Conservation (phyloP, 2,797 vertebrate species). For the Darevskia mixta region DNA sequence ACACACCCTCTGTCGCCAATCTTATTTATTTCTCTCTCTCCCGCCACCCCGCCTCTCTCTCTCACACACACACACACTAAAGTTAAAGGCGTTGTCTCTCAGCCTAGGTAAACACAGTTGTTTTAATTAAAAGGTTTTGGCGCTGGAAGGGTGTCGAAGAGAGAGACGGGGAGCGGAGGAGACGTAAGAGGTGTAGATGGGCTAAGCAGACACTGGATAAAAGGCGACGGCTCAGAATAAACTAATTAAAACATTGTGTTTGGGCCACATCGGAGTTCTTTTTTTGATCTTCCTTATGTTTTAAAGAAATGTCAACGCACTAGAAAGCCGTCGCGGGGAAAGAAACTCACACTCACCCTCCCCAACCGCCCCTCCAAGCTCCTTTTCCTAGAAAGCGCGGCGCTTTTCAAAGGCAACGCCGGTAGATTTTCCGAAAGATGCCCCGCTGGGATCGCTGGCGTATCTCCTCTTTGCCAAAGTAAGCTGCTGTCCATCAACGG, state of each 20-base stretch:
- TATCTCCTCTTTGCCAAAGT: constrained; percentile 98
- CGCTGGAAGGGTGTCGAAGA: neutral
- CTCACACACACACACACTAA: no score
- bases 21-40: no score
- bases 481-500: constrained; percentile 95
- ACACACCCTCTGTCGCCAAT: no score
- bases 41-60: neutral
- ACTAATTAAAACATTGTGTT: constrained; percentile 86
- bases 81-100: neutral
- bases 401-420: constrained; percentile 96
- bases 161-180: neutral
- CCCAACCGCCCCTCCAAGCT: no score
- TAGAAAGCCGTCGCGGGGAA: constrained; percentile 77
- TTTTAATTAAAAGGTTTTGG: neutral
- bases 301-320: constrained; percentile 82
- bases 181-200: neutral
- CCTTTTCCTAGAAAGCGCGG: constrained; percentile 85
- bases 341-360: neutral
- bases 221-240: constrained; percentile 77
- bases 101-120: neutral
- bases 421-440: constrained; percentile 96
- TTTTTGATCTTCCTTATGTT: constrained; percentile 82
- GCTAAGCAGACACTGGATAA: constrained; percentile 78
- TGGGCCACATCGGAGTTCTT: constrained; percentile 82
- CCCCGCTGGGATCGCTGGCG: constrained; percentile 95